Conservation (phyloP, 2,888 invertebrate genomes). For the Linnaemya vulpina region DNA sequence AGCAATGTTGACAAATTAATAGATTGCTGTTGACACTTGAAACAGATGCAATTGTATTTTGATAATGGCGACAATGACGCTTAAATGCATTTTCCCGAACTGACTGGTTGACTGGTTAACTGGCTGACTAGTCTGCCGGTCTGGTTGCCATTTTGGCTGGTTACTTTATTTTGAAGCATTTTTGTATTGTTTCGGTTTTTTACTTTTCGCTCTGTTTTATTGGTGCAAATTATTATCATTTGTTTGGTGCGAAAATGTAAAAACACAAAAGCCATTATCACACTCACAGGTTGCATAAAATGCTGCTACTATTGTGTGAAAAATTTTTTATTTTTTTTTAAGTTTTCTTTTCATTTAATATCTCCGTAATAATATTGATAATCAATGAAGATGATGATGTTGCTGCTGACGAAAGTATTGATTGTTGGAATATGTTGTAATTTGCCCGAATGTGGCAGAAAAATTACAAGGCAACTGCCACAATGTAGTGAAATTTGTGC, state of each 20-base stretch:
- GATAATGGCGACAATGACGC: constrained; percentile 74
- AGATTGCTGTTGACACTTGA: constrained; percentile 81
- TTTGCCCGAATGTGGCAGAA: constrained; percentile 11
- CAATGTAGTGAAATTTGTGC: too few species aligned
- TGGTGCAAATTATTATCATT: constrained; percentile 64
- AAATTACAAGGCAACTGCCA: not conserved
- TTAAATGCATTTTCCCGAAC: constrained; percentile 77
- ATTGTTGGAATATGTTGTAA: constrained; percentile 12
- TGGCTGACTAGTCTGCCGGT: constrained; percentile 8
- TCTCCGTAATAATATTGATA: constrained; percentile 27
- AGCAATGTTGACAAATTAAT: constrained; percentile 80
- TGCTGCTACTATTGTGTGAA: constrained; percentile 69
- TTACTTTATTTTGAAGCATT: constrained; percentile 75
- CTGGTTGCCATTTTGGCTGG: constrained; percentile 30
- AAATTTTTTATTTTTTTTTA: constrained; percentile 48
- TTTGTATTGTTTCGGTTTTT: constrained; percentile 54
- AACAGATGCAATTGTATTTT: constrained; percentile 74
- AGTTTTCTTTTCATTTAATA: constrained; percentile 40
- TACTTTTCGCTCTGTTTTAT: constrained; percentile 43
- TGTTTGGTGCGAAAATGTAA: constrained; percentile 41
- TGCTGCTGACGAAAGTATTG: not conserved
- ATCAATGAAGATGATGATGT: constrained; percentile 2
- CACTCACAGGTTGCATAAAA: constrained; percentile 53
- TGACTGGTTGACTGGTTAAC: constrained; percentile 2
- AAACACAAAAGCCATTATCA: constrained; percentile 53